Percentiles rank a stretch among this genome's conserved stretches.
These are phyloP conservation scores for Poecile atricapillus DNA, from an alignment of 2,113 vertebrate species.

Conservation along the genomic window DNA sequence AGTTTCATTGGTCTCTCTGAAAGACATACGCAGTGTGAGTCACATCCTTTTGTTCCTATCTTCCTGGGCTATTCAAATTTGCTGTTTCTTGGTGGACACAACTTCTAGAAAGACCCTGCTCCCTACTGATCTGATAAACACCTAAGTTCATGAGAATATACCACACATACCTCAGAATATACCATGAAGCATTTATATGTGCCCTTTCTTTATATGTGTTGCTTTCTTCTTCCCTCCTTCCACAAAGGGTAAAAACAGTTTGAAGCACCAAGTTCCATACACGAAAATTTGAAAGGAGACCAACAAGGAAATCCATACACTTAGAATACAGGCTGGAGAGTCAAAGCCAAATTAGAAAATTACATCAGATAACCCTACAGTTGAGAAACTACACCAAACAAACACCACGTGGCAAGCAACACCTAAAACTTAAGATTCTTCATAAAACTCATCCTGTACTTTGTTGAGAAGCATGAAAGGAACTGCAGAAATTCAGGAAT, in stretches of 20 bases:
- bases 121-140: neutral
- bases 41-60: slow-evolving; percentile 22
- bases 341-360: neutral
- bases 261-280: neutral
- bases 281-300: neutral
- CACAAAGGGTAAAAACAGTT: neutral
- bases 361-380: neutral
- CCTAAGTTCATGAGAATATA: neutral
- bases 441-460: neutral
- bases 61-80: neutral
- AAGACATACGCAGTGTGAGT: neutral
- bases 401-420: neutral
- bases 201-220: too few relatives aligned
- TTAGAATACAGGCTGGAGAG: neutral
- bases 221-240: neutral
- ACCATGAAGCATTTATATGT: neutral
- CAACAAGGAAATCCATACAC: neutral
- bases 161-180: neutral
- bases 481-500: neutral
- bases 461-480: neutral
- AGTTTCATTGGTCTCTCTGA: slow-evolving; percentile 5
- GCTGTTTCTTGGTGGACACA: neutral
- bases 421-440: neutral
- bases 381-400: neutral
- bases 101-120: neutral